Evolutionary conservation across 2,797 vertebrate species (phyloP), one percentile per base, ranked within the genome.

Genomic region (Anguilla anguilla): DNA sequence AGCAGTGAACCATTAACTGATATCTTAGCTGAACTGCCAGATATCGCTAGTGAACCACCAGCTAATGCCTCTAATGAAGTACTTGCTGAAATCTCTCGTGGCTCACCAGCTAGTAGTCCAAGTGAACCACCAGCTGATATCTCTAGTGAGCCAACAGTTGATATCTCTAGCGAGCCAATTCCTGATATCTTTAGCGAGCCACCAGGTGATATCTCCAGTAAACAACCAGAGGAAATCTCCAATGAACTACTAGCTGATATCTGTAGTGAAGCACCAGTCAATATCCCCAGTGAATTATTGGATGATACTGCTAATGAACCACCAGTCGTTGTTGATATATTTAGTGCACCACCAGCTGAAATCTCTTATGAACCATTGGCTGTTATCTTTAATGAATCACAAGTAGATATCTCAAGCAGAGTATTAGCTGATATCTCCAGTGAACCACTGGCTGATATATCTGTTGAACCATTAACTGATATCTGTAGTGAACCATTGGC

Each of bases 251-350:
- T 93, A 89, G 90, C 17, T 61, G 59, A 19, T 61, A 19, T 61
- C 59, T 61, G 10, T 61, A 61, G 59, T 61, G 53, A 86, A 55
- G 91, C 94, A 19, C 85, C 92, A 2, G 83, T 89, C 0, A 94
- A 96, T 83, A 88, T 96, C 84, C 96, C 96, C 88, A 85, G 89
- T 0, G 94, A 96, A 89, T 82, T 91, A 69, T n/a, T n/a, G 25
- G n/a, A 22, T 69, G 64, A 69, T 69, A 28, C 25, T 6, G 6
- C 9, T 10, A 69, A 22, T 69, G 7, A 69, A 69, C 64, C 25
- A 19, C 13, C 13, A n/a, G 64, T 28, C 6, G 64, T 57, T 64
- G 0, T 82, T 0, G 89, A 92, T 49, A 85, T 83, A 0, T n/a
- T 86, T 15, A 90, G 82, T 4, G 93, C 93, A 55, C 88, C 92